phyloP scores from a whole-genome alignment of 2,888 invertebrate species.

The Cepaea hortensis region DNA sequence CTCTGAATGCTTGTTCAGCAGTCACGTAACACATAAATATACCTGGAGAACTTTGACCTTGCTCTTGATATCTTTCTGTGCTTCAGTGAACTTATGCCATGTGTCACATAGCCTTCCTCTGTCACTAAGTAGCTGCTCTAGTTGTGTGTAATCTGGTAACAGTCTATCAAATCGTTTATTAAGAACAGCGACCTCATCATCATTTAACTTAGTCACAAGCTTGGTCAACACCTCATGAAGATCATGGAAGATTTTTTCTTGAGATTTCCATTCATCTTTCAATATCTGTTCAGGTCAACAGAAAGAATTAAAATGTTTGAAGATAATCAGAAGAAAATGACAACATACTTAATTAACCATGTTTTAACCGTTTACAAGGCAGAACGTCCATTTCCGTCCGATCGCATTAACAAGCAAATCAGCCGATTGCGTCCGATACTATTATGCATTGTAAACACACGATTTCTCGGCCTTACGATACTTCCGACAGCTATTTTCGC shows the following conservation, averaged over 20 bases:
- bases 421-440: too few relatives aligned
- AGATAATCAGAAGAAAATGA: neutral
- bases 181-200: conserved; percentile 85
- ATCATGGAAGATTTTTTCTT: conserved; percentile 85
- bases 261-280: conserved; percentile 89
- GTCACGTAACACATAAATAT: neutral
- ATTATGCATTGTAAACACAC: too few relatives aligned
- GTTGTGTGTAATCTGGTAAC: conserved; percentile 84
- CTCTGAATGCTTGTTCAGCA: too few relatives aligned
- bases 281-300: conserved; percentile 80
- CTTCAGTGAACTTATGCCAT: conserved; percentile 87
- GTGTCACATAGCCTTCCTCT: conserved; percentile 72
- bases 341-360: neutral
- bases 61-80: conserved; percentile 87
- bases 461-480: too few relatives aligned
- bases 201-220: conserved; percentile 83
- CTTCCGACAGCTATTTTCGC: too few relatives aligned
- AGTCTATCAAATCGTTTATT: conserved; percentile 86
- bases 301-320: neutral
- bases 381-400: too few relatives aligned
- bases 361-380: too few relatives aligned
- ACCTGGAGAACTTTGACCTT: conserved; percentile 86
- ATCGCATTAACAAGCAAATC: too few relatives aligned
- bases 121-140: conserved; percentile 69
- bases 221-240: conserved; percentile 90